phyloP scores from a whole-genome alignment of 1,140 invertebrate species.

The Zaprionus taronus region DNA sequence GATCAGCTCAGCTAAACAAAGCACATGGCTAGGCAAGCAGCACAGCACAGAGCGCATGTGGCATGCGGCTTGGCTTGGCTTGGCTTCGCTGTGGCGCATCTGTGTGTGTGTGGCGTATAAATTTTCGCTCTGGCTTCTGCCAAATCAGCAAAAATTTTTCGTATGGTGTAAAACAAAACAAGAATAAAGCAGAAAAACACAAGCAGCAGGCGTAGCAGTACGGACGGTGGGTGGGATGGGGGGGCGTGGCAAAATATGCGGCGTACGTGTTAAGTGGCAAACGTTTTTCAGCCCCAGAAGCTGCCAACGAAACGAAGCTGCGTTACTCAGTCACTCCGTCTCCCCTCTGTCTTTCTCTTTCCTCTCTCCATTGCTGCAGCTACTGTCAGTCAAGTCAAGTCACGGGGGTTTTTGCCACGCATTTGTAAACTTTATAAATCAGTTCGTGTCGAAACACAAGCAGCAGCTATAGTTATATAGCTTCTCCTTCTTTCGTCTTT shows the following conservation, averaged over 20 bases:
- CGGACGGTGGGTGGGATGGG: neutral
- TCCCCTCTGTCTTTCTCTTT: slow-evolving; percentile 16
- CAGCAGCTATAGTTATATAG: slow-evolving; percentile 1
- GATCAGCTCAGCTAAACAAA: slow-evolving; percentile 77
- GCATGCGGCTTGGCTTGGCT: neutral
- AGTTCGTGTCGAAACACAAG: slow-evolving; percentile 74
- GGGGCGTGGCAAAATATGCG: slow-evolving; percentile 77
- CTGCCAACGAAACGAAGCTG: slow-evolving; percentile 27
- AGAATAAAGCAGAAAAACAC: slow-evolving; percentile 22
- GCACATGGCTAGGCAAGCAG: slow-evolving; percentile 62
- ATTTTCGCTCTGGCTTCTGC: slow-evolving; percentile 57
- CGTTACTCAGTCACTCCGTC: neutral
- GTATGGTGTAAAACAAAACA: slow-evolving; percentile 64
- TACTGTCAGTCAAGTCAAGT: slow-evolving; percentile 65
- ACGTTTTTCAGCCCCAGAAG: slow-evolving; percentile 74
- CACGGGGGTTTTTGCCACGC: slow-evolving; percentile 72
- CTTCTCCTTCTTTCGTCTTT: neutral
- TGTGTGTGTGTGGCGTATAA: slow-evolving; percentile 64
- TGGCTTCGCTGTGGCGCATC: neutral
- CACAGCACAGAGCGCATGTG: slow-evolving; percentile 25
- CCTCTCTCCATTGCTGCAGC: neutral
- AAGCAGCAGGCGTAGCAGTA: slow-evolving; percentile 7
- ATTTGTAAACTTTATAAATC: slow-evolving; percentile 83
- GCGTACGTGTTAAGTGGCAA: slow-evolving; percentile 82
- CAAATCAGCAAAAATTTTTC: slow-evolving; percentile 74